Percentiles rank a stretch among this genome's conserved stretches.
These are phyloP conservation scores for Eonycteris spelaea DNA, from an alignment of 2,113 vertebrate genomes.

Conservation along the genomic window DNA sequence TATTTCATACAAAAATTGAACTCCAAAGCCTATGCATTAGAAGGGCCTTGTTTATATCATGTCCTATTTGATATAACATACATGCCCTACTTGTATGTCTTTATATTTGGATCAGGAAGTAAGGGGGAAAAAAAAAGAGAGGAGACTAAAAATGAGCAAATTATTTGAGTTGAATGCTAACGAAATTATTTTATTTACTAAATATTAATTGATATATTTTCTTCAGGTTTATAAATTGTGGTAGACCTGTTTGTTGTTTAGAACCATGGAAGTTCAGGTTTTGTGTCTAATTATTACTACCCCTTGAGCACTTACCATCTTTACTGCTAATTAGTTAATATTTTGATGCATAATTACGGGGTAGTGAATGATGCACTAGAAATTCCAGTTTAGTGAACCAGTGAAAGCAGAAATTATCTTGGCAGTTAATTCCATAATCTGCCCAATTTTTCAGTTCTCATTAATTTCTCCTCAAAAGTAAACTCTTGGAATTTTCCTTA, in stretches of 20 bases:
- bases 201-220: background rate
- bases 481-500: constrained; percentile 31
- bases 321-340: constrained; percentile 75
- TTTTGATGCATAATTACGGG: constrained; percentile 74
- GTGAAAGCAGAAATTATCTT: constrained; percentile 71
- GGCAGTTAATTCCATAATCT: constrained; percentile 66
- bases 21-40: background rate
- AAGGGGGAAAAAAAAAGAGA: constrained; percentile 10
- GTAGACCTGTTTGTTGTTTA: constrained; percentile 1
- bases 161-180: background rate
- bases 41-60: background rate
- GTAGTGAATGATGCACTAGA: constrained; percentile 70
- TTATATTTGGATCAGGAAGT: background rate
- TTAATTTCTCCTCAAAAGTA: constrained; percentile 15
- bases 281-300: constrained; percentile 68
- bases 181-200: background rate
- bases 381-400: constrained; percentile 69
- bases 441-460: constrained; percentile 38
- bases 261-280: background rate
- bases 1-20: background rate
- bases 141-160: background rate
- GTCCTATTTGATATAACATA: background rate
- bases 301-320: constrained; percentile 66
- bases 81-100: background rate
- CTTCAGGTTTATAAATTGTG: constrained; percentile 3